Percentiles rank a stretch among this genome's conserved stretches.
Conservation (phyloP, 1,140 invertebrate species). For the Brachionus calyciflorus region DNA sequence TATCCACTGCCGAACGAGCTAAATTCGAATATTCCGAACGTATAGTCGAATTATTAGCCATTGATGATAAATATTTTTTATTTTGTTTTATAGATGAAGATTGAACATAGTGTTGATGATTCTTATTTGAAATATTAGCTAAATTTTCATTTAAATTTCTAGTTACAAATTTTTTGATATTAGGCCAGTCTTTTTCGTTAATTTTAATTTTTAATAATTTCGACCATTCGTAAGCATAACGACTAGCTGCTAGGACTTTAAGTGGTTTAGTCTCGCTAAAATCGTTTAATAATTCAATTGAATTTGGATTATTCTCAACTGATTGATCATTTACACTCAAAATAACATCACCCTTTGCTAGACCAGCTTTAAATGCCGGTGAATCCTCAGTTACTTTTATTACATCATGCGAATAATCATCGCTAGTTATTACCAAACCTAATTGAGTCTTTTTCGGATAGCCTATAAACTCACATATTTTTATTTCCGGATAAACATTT, state of each 20-base stretch:
- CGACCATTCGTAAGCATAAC: slow-evolving; percentile 39
- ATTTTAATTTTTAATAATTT: slow-evolving; percentile 44
- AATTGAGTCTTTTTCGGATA: background rate
- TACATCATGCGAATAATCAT: slow-evolving; percentile 35
- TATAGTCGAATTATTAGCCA: slow-evolving; percentile 18
- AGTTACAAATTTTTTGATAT: slow-evolving; percentile 8
- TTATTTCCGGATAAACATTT: slow-evolving; percentile 41
- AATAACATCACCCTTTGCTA: slow-evolving; percentile 86
- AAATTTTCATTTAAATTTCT: background rate
- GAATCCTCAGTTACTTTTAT: slow-evolving; percentile 18
- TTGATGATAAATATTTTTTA: background rate
- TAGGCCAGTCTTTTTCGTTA: slow-evolving; percentile 40
- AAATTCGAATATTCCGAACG: slow-evolving; percentile 17
- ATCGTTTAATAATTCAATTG: slow-evolving; percentile 38
- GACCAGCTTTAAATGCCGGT: slow-evolving; percentile 80
- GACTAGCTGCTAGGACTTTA: slow-evolving; percentile 11
- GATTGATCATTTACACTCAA: slow-evolving; percentile 83
- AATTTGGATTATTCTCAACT: slow-evolving; percentile 49
- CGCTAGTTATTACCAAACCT: slow-evolving; percentile 37
- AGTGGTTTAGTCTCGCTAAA: slow-evolving; percentile 38
- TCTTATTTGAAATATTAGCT: background rate
- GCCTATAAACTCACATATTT: slow-evolving; percentile 29
- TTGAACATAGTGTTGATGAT: background rate
- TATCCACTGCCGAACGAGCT: slow-evolving; percentile 37
- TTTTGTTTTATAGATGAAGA: background rate